A percentile compares a stretch with the other conserved stretches of the same genome.
Conservation (phyloP, 2,888 invertebrate species). For the Acrobasis consociella region DNA sequence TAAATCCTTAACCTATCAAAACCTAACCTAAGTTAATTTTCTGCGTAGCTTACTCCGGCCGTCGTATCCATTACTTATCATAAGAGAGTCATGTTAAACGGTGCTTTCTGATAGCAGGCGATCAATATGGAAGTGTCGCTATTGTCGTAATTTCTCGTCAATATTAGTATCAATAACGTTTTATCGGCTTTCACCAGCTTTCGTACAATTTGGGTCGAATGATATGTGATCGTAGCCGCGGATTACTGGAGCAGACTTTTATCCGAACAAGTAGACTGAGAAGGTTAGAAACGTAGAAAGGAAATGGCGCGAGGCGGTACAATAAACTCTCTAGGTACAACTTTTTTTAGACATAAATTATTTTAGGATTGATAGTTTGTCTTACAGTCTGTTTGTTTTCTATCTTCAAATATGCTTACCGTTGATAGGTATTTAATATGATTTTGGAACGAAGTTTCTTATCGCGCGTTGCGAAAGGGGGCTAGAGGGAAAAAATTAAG, state of each 20-base stretch:
- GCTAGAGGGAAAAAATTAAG: no score
- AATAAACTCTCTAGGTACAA: constrained; percentile 51
- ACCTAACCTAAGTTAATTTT: constrained; percentile 2
- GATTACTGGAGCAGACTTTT: constrained; percentile 75
- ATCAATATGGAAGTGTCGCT: constrained; percentile 19
- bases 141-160: constrained; percentile 25
- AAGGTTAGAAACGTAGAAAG: constrained; percentile 57
- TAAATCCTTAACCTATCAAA: background rate
- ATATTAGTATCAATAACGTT: constrained; percentile 40
- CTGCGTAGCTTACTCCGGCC: background rate
- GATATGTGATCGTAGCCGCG: constrained; percentile 71
- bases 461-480: no score
- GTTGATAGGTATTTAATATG: no score
- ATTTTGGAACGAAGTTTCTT: no score
- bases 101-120: constrained; percentile 22
- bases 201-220: constrained; percentile 64
- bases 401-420: no score
- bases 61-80: constrained; percentile 2
- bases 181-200: constrained; percentile 65
- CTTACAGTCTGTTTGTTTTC: no score
- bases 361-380: no score
- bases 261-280: constrained; percentile 72
- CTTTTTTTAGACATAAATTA: background rate
- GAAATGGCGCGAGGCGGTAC: constrained; percentile 67
- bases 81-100: constrained; percentile 13